Conservation (phyloP, 2,797 vertebrate species). For the Triplophysa bombifrons region DNA sequence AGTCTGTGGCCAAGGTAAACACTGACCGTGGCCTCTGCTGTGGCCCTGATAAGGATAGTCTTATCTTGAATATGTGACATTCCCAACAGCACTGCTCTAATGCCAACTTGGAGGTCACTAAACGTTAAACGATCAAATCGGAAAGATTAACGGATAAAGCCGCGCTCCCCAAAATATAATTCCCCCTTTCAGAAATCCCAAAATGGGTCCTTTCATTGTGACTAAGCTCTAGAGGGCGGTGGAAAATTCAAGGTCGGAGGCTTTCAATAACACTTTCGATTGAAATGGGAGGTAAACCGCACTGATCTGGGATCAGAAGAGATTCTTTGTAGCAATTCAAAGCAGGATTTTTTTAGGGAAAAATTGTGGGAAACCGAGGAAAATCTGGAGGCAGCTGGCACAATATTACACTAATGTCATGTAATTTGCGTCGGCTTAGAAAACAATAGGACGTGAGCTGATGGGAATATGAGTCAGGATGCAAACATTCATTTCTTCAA, state of each 20-base stretch:
- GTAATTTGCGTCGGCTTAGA: slow-evolving; percentile 16
- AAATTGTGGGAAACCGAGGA: slow-evolving; percentile 24
- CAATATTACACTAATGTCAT: slow-evolving; percentile 18
- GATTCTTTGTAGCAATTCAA: slow-evolving; percentile 29
- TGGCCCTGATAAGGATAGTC: slow-evolving; percentile 27
- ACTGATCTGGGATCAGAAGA: slow-evolving; percentile 26
- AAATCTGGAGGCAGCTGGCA: slow-evolving; percentile 32
- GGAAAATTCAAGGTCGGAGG: slow-evolving; percentile 13
- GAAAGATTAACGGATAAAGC: slow-evolving; percentile 20
- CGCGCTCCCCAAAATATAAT: slow-evolving; percentile 23
- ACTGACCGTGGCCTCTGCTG: slow-evolving; percentile 5
- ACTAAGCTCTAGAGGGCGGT: slow-evolving; percentile 2
- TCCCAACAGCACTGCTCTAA: slow-evolving; percentile 20
- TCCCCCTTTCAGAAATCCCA: slow-evolving; percentile 26
- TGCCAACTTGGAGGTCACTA: slow-evolving; percentile 19
- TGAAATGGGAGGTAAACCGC: slow-evolving; percentile 18
- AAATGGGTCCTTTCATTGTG: slow-evolving; percentile 13
- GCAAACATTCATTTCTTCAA: slow-evolving; percentile 9
- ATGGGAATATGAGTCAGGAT: slow-evolving; percentile 24
- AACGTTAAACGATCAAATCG: slow-evolving; percentile 9
- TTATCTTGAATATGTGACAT: slow-evolving; percentile 40
- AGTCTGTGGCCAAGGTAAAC: slow-evolving; percentile 26
- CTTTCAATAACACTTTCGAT: slow-evolving; percentile 36
- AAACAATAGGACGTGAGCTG: slow-evolving; percentile 9
- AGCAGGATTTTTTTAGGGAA: not conserved